A percentile compares a stretch with the other conserved stretches of the same genome.
phyloP scores from a whole-genome alignment of 2,797 vertebrate species.

The Heterohyrax brucei region DNA sequence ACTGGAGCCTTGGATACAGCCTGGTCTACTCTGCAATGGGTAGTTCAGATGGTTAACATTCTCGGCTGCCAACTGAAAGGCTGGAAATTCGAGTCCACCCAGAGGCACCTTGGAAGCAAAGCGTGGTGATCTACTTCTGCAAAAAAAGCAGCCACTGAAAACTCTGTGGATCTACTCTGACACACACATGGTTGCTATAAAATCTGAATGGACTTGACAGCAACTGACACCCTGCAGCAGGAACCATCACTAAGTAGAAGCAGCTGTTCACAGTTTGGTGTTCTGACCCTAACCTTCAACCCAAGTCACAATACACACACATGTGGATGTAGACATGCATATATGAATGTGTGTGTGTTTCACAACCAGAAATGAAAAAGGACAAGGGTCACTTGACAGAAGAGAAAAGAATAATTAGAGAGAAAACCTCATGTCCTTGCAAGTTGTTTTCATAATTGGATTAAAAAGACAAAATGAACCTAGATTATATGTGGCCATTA shows the following conservation, averaged over 20 bases:
- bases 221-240: neutral
- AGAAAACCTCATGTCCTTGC: neutral
- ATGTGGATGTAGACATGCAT: neutral
- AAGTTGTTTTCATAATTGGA: slow-evolving; percentile 64
- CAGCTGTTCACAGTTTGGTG: neutral
- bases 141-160: too few relatives aligned
- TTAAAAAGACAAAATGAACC: slow-evolving; percentile 54
- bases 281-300: neutral
- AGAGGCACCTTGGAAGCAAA: too few relatives aligned
- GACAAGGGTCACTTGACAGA: neutral
- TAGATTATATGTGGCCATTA: slow-evolving; percentile 72
- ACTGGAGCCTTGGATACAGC: neutral
- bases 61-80: too few relatives aligned
- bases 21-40: neutral
- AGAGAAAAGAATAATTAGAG: slow-evolving; percentile 37
- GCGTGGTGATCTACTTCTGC: too few relatives aligned
- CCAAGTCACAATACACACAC: neutral
- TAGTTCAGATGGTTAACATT: too few relatives aligned
- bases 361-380: neutral
- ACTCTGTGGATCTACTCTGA: too few relatives aligned
- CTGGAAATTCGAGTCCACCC: too few relatives aligned
- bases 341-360: neutral
- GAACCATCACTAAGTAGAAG: neutral
- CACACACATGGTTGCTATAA: too few relatives aligned
- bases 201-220: too few relatives aligned